These are phyloP conservation scores for Daphoenositta chrysoptera DNA, from an alignment of 2,113 vertebrate species.

Conservation along the genomic window DNA sequence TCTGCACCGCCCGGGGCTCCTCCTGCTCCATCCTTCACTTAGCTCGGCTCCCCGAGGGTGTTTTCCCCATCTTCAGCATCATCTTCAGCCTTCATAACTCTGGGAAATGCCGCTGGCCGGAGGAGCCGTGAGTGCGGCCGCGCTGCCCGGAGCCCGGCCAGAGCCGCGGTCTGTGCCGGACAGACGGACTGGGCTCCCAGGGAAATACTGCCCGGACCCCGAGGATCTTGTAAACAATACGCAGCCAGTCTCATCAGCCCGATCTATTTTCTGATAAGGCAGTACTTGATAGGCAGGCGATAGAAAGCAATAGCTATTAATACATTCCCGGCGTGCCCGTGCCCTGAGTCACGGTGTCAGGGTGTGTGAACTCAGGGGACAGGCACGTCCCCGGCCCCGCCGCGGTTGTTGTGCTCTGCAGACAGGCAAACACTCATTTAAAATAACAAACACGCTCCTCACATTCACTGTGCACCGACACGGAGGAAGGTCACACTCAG, in stretches of 20 bases:
- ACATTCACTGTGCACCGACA: background rate
- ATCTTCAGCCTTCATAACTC: slow-evolving; percentile 73
- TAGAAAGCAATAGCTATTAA: slow-evolving; percentile 77
- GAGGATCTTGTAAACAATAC: slow-evolving; percentile 75
- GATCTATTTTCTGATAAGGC: slow-evolving; percentile 84
- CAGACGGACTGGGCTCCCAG: background rate
- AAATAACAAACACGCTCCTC: background rate
- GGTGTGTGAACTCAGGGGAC: slow-evolving; percentile 63
- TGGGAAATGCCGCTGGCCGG: background rate
- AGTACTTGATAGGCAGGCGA: slow-evolving; percentile 78
- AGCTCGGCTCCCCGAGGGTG: slow-evolving; percentile 13
- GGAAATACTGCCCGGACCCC: slow-evolving; percentile 71
- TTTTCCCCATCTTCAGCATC: slow-evolving; percentile 67
- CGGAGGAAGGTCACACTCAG: background rate
- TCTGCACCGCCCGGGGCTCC: background rate
- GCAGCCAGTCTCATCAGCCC: slow-evolving; percentile 72
- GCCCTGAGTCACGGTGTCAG: slow-evolving; percentile 78
- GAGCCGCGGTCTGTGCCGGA: background rate
- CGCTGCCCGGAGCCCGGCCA: background rate
- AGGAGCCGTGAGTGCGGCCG: background rate
- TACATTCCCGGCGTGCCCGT: slow-evolving; percentile 80
- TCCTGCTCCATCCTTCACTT: background rate
- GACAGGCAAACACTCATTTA: background rate
- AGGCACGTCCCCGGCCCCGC: slow-evolving; percentile 10
- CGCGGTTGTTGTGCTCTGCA: background rate